phyloP scores from a whole-genome alignment of 2,113 vertebrate species.

The Vulpes vulpes region DNA sequence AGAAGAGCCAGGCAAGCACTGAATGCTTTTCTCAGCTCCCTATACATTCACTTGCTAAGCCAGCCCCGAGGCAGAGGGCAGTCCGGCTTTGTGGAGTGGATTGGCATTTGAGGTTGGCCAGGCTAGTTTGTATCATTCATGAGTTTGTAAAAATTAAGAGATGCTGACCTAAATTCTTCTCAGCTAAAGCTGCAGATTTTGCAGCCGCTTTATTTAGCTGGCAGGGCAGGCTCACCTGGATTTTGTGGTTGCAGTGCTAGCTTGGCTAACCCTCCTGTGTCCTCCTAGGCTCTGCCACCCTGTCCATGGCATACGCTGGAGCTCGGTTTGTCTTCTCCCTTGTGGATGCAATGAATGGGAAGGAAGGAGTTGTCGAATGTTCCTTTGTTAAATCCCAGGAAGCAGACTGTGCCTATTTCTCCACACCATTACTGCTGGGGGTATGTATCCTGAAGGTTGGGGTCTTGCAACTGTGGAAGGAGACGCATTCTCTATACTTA shows the following conservation, averaged over 20 bases:
- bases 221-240: fast-evolving
- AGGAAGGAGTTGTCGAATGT: conserved; percentile 97
- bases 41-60: too few species aligned
- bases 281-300: conserved; percentile 94
- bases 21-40: neutral
- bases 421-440: conserved; percentile 96
- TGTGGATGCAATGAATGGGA: conserved; percentile 96
- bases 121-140: neutral
- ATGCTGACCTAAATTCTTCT: neutral
- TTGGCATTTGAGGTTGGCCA: too few species aligned
- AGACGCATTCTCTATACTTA: fast-evolving
- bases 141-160: neutral
- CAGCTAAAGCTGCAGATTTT: neutral
- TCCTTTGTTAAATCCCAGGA: conserved; percentile 95
- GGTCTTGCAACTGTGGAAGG: neutral
- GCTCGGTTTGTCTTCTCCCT: conserved; percentile 97
- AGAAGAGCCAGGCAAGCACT: fast-evolving
- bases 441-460: conserved; percentile 78
- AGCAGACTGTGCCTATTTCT: conserved; percentile 97
- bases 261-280: neutral
- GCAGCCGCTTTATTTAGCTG: neutral
- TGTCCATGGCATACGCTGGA: conserved; percentile 98
- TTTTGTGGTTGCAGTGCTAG: fast-evolving
- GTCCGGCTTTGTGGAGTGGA: fast-evolving
- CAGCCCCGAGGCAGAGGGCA: neutral